Conservation (phyloP, 2,113 vertebrate species). For the Sphyrna mokarran region DNA sequence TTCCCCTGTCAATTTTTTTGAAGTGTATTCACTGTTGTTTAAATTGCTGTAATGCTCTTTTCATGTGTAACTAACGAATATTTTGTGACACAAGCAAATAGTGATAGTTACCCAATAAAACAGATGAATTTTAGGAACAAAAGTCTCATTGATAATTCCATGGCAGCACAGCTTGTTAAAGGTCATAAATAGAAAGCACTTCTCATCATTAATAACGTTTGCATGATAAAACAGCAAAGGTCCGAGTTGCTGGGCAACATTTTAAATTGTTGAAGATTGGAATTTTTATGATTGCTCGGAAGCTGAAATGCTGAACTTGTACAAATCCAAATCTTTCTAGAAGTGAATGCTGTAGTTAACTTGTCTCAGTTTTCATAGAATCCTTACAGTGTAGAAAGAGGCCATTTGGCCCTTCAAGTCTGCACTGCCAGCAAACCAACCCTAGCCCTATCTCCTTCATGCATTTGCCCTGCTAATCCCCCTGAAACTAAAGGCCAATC, state of each 20-base stretch:
- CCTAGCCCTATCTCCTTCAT: no score
- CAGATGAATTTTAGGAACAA: neutral
- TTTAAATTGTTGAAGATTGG: neutral
- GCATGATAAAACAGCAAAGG: neutral
- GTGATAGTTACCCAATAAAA: neutral
- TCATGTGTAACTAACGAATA: neutral
- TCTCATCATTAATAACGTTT: slow-evolving; percentile 4
- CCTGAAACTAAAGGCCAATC: no score
- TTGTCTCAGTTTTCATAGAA: neutral
- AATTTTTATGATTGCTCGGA: neutral
- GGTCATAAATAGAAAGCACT: neutral
- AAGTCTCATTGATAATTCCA: neutral
- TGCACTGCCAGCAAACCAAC: no score
- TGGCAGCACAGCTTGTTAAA: neutral
- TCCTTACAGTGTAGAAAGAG: no score
- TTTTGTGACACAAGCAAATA: neutral
- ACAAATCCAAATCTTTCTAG: neutral
- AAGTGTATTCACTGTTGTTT: neutral
- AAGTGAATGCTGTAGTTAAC: neutral
- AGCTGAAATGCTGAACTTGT: neutral
- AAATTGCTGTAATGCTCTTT: neutral
- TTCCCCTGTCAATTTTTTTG: neutral
- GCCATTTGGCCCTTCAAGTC: no score
- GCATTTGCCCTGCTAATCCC: no score
- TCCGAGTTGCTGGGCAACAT: neutral